Evolutionary conservation across 1,140 invertebrate genomes (phyloP), one percentile per base, ranked within the genome.

Genomic region (Hirudo medicinalis): DNA sequence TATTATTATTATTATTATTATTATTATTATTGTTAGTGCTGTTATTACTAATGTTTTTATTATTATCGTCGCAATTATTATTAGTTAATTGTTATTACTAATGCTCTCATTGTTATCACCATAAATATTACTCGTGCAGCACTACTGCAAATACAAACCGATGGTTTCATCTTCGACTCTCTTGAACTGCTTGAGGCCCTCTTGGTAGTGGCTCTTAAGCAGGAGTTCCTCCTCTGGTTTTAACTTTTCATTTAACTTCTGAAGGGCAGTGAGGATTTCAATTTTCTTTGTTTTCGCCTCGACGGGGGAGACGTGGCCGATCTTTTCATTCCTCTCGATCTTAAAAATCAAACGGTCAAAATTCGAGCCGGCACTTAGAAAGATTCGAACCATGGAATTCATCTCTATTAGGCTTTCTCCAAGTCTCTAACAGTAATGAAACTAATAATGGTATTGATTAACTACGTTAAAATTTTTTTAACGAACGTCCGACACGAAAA

Each of bases 251-350:
- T 87, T 87, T 22, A 90, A 79, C 75, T 89, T 88, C 77, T 86
- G 85, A 69, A 90, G 78, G 20, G 88, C 88, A 73, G 83, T 85
- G 22, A 90, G 76, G 73, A 90, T 86, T 81, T 90, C 89, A 54
- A 85, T 81, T 79, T 83, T 83, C 72, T 84, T 83, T 73, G 80
- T 79, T 54, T 75, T 79, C 6, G 79, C 78, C n/a, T 76, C 57
- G 36, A 80, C 79, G 71, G 75, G 74, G 8, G 76, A 66, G 8
- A 85, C 71, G 78, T 84, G 86, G 66, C 78, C 79, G 67, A 83
- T 78, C 76, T 86, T 86, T 27, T 76, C 74, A 79, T 85, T 81
- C 73, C 82, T 72, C 67, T 81, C 79, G 11, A 85, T 76, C 83
- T 85, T 22, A 76, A 76, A 70, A 70, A 22, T 11, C 19, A 53